These are phyloP conservation scores for Turnix velox DNA, from an alignment of 2,113 vertebrate genomes.

Conservation along the genomic window DNA sequence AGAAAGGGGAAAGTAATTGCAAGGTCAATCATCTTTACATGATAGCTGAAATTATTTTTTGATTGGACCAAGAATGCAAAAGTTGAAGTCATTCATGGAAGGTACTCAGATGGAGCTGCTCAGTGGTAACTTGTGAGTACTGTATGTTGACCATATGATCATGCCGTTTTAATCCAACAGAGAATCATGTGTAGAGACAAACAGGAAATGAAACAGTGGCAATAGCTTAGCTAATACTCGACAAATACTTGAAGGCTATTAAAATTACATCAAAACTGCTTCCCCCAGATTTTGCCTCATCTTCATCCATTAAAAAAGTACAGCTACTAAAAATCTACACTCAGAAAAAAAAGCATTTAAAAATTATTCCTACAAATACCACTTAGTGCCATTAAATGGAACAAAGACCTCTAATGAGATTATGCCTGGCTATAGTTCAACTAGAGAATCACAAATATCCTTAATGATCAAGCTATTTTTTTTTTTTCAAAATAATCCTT, in stretches of 20 bases:
- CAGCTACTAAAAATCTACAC: background rate
- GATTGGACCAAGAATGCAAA: slow-evolving; percentile 14
- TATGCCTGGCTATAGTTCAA: slow-evolving; percentile 8
- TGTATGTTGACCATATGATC: slow-evolving; percentile 59
- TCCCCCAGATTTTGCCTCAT: slow-evolving; percentile 27
- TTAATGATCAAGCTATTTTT: background rate
- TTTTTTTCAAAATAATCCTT: background rate
- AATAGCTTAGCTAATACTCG: slow-evolving; percentile 46
- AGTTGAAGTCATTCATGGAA: background rate
- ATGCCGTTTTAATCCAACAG: slow-evolving; percentile 5
- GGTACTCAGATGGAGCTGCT: slow-evolving; percentile 8
- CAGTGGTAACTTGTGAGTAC: slow-evolving; percentile 18
- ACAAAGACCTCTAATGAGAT: slow-evolving; percentile 29
- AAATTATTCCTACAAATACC: background rate
- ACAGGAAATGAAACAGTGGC: slow-evolving; percentile 61
- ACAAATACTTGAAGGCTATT: slow-evolving; percentile 46
- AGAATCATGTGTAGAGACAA: slow-evolving; percentile 36
- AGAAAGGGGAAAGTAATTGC: slow-evolving; percentile 11
- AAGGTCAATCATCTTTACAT: slow-evolving; percentile 23
- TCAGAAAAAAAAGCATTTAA: background rate
- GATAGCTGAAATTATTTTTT: slow-evolving; percentile 16
- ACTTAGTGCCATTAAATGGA: background rate
- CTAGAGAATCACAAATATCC: background rate
- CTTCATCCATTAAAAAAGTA: background rate
- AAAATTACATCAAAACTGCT: slow-evolving; percentile 37